Conservation (phyloP, 2,888 invertebrate genomes). For the Pseudolycoriella hygida region DNA sequence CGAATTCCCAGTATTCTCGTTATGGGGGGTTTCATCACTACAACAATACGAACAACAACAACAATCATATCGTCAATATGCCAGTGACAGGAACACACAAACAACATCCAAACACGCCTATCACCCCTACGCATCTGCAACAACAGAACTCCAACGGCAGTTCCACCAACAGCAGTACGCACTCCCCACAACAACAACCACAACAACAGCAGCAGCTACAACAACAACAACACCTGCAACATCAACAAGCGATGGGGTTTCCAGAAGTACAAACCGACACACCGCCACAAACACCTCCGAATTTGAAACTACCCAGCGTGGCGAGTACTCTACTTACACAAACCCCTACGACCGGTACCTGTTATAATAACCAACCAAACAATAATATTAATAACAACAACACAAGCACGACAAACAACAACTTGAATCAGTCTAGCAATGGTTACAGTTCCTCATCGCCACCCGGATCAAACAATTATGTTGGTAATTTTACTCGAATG, state of each 20-base stretch:
- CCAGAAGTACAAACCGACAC: constrained; percentile 76
- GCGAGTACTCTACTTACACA: constrained; percentile 49
- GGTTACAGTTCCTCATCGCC: constrained; percentile 8
- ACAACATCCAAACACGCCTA: constrained; percentile 19
- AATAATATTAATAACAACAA: constrained; percentile 6
- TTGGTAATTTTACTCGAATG: constrained; percentile 16
- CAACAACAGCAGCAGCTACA: constrained; percentile 18
- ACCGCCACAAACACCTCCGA: constrained; percentile 86
- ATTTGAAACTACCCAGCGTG: constrained; percentile 75
- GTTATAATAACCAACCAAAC: constrained; percentile 16
- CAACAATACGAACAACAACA: constrained; percentile 13
- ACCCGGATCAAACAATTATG: constrained; percentile 13
- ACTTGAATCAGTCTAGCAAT: neutral
- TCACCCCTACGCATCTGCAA: constrained; percentile 20
- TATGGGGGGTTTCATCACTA: constrained; percentile 48
- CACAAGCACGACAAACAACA: constrained; percentile 3
- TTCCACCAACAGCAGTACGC: constrained; percentile 15
- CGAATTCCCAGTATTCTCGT: constrained; percentile 37
- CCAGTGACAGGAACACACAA: constrained; percentile 8
- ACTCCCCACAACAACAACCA: constrained; percentile 14
- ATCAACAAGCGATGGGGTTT: constrained; percentile 44
- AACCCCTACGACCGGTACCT: constrained; percentile 36
- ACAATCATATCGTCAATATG: constrained; percentile 14
- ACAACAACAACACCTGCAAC: constrained; percentile 8
- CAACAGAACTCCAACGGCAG: constrained; percentile 16